Conservation (phyloP, 2,888 invertebrate genomes). For the Oscheius myriophilus region DNA sequence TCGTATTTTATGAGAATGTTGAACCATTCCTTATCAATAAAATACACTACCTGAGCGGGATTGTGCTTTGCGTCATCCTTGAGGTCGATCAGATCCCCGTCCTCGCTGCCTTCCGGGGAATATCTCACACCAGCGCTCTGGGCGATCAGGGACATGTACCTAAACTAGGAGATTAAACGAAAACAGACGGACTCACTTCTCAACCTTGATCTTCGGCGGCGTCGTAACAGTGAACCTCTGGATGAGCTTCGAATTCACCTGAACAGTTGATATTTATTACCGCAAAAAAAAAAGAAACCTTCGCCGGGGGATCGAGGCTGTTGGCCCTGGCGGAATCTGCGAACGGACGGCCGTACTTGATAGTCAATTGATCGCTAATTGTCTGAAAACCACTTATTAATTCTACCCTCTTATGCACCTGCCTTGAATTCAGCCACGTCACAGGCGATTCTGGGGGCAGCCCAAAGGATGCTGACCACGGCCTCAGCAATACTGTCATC, state of each 20-base stretch:
- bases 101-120: slow-evolving; percentile 81
- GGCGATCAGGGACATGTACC: slow-evolving; percentile 89
- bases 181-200: slow-evolving; percentile 77
- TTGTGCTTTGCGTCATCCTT: neutral
- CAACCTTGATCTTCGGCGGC: slow-evolving; percentile 91
- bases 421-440: slow-evolving; percentile 73
- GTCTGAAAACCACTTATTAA: slow-evolving; percentile 75
- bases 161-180: slow-evolving; percentile 27
- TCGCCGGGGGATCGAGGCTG: slow-evolving; percentile 75
- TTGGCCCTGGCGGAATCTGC: slow-evolving; percentile 87
- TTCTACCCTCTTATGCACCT: neutral
- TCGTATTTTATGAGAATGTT: too few relatives aligned
- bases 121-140: slow-evolving; percentile 93
- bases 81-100: slow-evolving; percentile 52
- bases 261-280: slow-evolving; percentile 32
- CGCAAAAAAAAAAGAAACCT: slow-evolving; percentile 35
- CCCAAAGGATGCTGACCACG: slow-evolving; percentile 95
- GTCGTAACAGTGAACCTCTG: slow-evolving; percentile 92
- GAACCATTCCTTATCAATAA: too few relatives aligned
- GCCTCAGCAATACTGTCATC: slow-evolving; percentile 97
- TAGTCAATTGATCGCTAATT: slow-evolving; percentile 86
- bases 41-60: too few relatives aligned
- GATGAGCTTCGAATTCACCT: slow-evolving; percentile 75
- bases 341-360: slow-evolving; percentile 93
- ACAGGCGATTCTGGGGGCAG: slow-evolving; percentile 84